Evolutionary conservation across 2,113 vertebrate genomes (phyloP).

Genomic region (human): GRCh38 chr12:91309501-91310000

Average conservation of each 20-base stretch:
- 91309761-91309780: not conserved
- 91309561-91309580: not conserved
- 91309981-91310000: not conserved
- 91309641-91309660: not conserved
- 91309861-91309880: not conserved
- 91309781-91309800: not conserved
- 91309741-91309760: not conserved
- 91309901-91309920: not conserved
- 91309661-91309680: slow-evolving; percentile 29
- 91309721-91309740: slow-evolving; percentile 1
- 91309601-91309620: not conserved
- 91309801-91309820: not conserved
- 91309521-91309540: not conserved
- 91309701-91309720: not conserved
- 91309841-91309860: not conserved
- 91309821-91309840: not conserved
- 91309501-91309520: not conserved
- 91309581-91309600: slow-evolving; percentile 13
- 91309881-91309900: not conserved
- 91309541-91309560: not conserved
- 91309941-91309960: not conserved
- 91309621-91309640: slow-evolving; percentile 37
- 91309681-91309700: slow-evolving; percentile 35
- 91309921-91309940: not conserved
- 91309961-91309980: slow-evolving; percentile 1